A percentile compares a stretch with the other conserved stretches of the same genome.
Conservation (phyloP, 1,140 invertebrate species). For the Dendroctonus valens region DNA sequence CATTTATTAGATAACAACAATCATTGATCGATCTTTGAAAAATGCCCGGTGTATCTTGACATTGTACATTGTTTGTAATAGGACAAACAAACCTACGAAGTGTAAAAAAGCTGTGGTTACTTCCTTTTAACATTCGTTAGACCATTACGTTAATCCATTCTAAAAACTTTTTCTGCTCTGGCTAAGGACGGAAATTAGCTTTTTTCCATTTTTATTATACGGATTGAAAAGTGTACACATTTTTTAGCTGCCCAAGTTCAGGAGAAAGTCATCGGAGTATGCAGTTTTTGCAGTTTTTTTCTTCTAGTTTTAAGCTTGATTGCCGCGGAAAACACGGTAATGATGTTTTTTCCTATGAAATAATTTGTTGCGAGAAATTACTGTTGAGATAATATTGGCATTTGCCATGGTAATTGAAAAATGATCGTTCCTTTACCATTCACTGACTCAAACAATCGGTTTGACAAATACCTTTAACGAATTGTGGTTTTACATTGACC, state of each 20-base stretch:
- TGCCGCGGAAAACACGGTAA: slow-evolving; percentile 26
- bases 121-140: slow-evolving; percentile 34
- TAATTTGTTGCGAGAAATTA: slow-evolving; percentile 23
- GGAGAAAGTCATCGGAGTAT: slow-evolving; percentile 25
- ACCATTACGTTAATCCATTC: slow-evolving; percentile 33
- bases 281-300: slow-evolving; percentile 21
- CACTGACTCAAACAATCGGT: neutral
- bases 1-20: too few relatives aligned
- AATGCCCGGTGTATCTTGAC: slow-evolving; percentile 19
- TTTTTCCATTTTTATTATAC: slow-evolving; percentile 26
- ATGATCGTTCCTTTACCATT: neutral
- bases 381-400: slow-evolving; percentile 21
- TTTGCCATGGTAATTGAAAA: slow-evolving; percentile 25
- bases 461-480: neutral
- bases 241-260: slow-evolving; percentile 31
- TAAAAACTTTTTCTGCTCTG: slow-evolving; percentile 27
- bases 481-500: slow-evolving; percentile 1
- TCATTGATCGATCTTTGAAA: slow-evolving; percentile 3
- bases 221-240: slow-evolving; percentile 23
- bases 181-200: slow-evolving; percentile 32
- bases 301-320: slow-evolving; percentile 26
- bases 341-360: slow-evolving; percentile 26
- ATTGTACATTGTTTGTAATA: slow-evolving; percentile 29
- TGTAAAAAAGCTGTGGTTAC: slow-evolving; percentile 32
- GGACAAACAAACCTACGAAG: slow-evolving; percentile 27